Conservation (phyloP, 1,140 invertebrate species). For the Trichogramma pretiosum region DNA sequence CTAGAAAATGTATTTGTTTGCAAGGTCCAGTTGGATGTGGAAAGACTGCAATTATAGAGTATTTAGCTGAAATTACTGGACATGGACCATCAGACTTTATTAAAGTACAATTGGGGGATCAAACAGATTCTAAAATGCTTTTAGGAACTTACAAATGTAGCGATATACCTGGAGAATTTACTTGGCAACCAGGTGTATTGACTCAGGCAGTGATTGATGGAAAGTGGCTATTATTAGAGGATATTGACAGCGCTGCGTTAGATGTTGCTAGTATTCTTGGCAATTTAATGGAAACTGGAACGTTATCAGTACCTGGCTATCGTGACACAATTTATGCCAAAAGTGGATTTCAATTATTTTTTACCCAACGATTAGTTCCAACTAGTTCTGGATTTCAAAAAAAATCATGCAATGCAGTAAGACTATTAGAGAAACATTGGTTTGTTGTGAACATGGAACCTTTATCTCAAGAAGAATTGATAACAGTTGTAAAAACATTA, state of each 20-base stretch:
- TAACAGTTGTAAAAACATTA: conserved; percentile 55
- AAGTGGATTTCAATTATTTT: conserved; percentile 84
- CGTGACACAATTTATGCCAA: conserved; percentile 68
- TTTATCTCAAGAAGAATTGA: conserved; percentile 63
- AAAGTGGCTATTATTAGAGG: conserved; percentile 90
- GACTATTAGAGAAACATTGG: conserved; percentile 73
- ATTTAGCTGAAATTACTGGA: conserved; percentile 74
- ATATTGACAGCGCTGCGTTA: conserved; percentile 85
- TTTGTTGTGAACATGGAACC: conserved; percentile 74
- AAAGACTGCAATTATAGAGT: conserved; percentile 85
- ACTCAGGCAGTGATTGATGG: conserved; percentile 81
- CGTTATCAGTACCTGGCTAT: conserved; percentile 79
- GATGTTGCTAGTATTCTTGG: conserved; percentile 86
- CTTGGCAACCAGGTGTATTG: conserved; percentile 88
- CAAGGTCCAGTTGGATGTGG: conserved; percentile 88
- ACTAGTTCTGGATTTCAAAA: conserved; percentile 51
- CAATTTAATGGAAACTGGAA: conserved; percentile 74
- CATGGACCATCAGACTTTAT: conserved; percentile 51
- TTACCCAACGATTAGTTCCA: conserved; percentile 65
- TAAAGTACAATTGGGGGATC: conserved; percentile 91
- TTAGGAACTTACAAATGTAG: conserved; percentile 93
- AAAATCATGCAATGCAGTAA: conserved; percentile 55
- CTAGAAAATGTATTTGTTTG: conserved; percentile 70
- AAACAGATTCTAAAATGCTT: conserved; percentile 94
- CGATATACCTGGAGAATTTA: conserved; percentile 92